Base-by-base conservation (phyloP, 2,113 vertebrate genomes). In the Mastomys natalensis region DNA sequence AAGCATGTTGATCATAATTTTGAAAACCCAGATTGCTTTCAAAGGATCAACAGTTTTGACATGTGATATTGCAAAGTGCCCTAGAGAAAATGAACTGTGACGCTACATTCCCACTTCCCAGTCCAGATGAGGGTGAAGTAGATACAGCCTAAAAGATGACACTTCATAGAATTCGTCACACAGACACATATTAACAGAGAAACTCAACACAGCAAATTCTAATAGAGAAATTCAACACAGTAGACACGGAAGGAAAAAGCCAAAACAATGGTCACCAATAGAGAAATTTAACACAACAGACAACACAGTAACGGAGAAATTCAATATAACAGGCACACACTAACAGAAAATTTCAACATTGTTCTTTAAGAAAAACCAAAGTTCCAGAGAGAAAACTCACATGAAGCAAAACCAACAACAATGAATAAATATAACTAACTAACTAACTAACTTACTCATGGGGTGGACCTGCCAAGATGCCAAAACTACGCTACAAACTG, bases 151-250 rank as follows among this genome's bases (percentile, higher is more conserved):
- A 95, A 73, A 53, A 92, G 89, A 58, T 53, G 68, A 77, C 26
- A 90, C 34, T 53, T 92, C 68, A 90, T 77, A 89, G 45, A 62
- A 87, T 55, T 40, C 86, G 68, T 92, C 89, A 84, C 68, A 89
- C 53, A 82, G 11, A 82, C 53, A n/a, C 51, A 82, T 26, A 60
- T 9, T 13, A 82, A 60, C 1, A 40, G 80, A 60, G 80, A 82
- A 82, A 34, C 37, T 60, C 53, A 40, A 62, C 13, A 58, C 40
- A 43, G 40, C 72, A 74, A 72, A n/a, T n/a, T 66, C 64, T 66
- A 66, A 73, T n/a, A 73, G 17, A 22, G 17, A 40, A 74, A 43
- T 43, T 74, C 72, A 74, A n/a, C 21, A 24, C 40, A 43, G n/a
- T 22, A 43, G 72, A 74, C n/a, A 26, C 3, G 16, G 31, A 16